Evolutionary conservation across 2,797 vertebrate species (phyloP).

Genomic region (Sebastes trivittatus): DNA sequence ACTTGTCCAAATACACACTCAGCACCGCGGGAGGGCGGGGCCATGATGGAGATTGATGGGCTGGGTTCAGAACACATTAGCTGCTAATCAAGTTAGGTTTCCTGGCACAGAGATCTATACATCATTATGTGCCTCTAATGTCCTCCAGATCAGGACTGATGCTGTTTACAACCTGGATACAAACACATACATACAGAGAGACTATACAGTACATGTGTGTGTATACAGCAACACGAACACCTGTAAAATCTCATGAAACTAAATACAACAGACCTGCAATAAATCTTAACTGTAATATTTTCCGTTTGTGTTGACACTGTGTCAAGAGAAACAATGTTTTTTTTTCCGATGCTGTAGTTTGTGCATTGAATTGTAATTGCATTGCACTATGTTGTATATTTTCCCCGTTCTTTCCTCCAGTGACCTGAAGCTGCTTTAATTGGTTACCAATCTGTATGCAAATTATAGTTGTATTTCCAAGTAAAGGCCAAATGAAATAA

Average conservation of each 20-base stretch:
- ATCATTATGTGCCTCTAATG: constrained; percentile 54
- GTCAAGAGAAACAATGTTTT: background rate
- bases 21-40: constrained; percentile 63
- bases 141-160: constrained; percentile 31
- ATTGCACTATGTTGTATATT: background rate
- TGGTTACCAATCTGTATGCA: background rate
- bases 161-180: constrained; percentile 31
- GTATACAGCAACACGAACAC: background rate
- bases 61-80: constrained; percentile 69
- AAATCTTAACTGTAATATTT: background rate
- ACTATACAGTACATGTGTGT: background rate
- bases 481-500: background rate
- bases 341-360: background rate
- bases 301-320: background rate
- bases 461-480: background rate
- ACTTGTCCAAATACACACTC: constrained; percentile 83
- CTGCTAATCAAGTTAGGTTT: constrained; percentile 80
- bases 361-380: background rate
- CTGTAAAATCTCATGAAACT: background rate
- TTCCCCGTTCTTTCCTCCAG: background rate
- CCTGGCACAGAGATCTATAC: constrained; percentile 66
- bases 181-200: background rate
- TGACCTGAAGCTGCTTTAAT: background rate
- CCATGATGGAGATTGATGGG: constrained; percentile 81
- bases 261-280: background rate